phyloP scores from a whole-genome alignment of 2,113 vertebrate genomes.

The Oostethus manadensis region DNA sequence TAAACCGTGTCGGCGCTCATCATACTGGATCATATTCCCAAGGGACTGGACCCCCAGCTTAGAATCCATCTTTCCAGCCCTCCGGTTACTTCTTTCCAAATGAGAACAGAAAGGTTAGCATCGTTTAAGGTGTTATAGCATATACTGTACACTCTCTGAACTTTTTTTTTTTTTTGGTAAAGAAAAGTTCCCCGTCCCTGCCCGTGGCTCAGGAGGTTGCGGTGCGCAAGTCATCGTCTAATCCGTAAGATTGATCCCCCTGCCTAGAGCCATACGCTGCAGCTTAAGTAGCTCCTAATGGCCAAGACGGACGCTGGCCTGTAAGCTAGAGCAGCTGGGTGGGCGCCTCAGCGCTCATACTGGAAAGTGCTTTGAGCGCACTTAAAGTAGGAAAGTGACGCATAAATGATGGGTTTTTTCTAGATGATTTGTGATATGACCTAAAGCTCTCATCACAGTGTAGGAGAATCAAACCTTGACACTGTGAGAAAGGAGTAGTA shows the following conservation, averaged over 20 bases:
- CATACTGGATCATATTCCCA: slow-evolving; percentile 26
- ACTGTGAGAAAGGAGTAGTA: too few relatives aligned
- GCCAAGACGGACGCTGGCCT: not conserved
- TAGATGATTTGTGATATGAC: too few relatives aligned
- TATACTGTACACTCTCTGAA: not conserved
- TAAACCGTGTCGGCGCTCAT: slow-evolving; percentile 37
- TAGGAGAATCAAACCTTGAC: too few relatives aligned
- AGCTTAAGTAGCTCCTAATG: slow-evolving; percentile 6
- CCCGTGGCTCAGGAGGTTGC: not conserved
- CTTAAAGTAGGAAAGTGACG: not conserved
- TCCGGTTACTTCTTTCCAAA: slow-evolving; percentile 29
- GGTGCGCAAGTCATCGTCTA: not conserved
- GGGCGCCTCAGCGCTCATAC: not conserved
- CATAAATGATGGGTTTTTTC: too few relatives aligned
- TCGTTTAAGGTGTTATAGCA: not conserved
- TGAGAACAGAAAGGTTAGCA: slow-evolving; percentile 34
- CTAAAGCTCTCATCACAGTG: too few relatives aligned
- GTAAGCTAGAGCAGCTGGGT: not conserved
- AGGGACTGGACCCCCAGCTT: slow-evolving; percentile 9
- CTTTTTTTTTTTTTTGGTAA: slow-evolving; percentile 7
- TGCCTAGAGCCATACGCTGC: not conserved
- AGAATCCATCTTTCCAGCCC: slow-evolving; percentile 16
- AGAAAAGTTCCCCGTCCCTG: not conserved
- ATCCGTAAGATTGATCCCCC: not conserved
- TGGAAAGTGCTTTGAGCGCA: not conserved